phyloP scores from a whole-genome alignment of 1,140 invertebrate genomes.

The Rhopalosiphum padi region DNA sequence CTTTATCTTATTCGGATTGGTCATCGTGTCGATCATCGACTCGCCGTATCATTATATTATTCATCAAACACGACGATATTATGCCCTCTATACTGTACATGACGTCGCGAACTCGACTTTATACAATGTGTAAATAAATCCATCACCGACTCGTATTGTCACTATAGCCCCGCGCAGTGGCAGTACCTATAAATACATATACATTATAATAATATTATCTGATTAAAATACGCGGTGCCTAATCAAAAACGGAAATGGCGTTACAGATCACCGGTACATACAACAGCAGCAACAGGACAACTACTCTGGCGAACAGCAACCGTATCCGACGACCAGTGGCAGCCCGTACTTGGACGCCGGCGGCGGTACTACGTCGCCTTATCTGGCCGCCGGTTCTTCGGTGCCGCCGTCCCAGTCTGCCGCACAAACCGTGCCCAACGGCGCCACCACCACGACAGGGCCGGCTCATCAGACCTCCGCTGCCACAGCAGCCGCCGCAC shows the following conservation, averaged over 20 bases:
- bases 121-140: no score
- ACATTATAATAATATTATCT: no score
- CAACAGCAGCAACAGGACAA: constrained; percentile 12
- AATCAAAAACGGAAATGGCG: not conserved
- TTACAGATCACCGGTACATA: constrained; percentile 34
- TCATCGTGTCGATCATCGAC: no score
- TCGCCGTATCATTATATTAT: no score
- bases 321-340: constrained; percentile 35
- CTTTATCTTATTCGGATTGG: no score
- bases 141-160: no score
- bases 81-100: no score
- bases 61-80: no score
- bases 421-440: constrained; percentile 43
- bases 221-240: not conserved
- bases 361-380: not conserved
- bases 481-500: not conserved
- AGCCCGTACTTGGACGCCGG: constrained; percentile 22
- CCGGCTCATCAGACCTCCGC: not conserved
- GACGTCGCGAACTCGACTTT: no score
- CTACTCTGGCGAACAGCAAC: constrained; percentile 7
- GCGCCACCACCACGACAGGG: not conserved
- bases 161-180: no score
- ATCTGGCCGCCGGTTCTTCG: not conserved
- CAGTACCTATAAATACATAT: not conserved
- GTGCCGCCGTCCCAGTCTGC: not conserved